Percentiles rank a stretch among this genome's conserved stretches.
phyloP scores from a whole-genome alignment of 2,888 invertebrate genomes.

The Luffia ferchaultella region DNA sequence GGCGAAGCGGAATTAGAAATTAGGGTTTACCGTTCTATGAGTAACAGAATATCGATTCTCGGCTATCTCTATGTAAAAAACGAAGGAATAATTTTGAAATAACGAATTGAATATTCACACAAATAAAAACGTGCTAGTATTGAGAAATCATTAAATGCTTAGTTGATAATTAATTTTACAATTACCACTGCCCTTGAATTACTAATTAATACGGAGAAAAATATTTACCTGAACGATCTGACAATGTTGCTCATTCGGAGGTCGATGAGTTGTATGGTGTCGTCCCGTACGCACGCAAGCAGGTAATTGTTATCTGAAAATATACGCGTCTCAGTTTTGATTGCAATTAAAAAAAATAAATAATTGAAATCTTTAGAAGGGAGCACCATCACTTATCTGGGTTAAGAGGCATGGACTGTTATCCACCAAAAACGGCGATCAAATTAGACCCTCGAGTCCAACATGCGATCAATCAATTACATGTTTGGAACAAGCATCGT shows the following conservation, averaged over 20 bases:
- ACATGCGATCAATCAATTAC: not conserved
- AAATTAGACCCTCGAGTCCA: not conserved
- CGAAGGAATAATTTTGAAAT: too few species aligned
- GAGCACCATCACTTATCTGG: not conserved
- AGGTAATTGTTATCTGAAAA: conserved; percentile 87
- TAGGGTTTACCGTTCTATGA: too few species aligned
- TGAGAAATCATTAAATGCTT: too few species aligned
- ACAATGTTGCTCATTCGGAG: conserved; percentile 93
- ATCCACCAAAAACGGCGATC: not conserved
- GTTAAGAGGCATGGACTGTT: not conserved
- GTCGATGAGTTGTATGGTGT: conserved; percentile 93
- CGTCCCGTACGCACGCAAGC: conserved; percentile 93
- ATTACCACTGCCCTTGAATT: too few species aligned
- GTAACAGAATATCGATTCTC: too few species aligned
- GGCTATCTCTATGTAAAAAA: too few species aligned
- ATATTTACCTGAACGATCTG: conserved; percentile 87
- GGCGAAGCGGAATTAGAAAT: too few species aligned
- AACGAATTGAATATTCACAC: too few species aligned
- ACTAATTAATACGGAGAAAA: too few species aligned
- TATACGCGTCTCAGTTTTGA: not conserved
- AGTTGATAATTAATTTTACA: too few species aligned
- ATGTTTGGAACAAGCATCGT: not conserved
- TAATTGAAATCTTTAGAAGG: not conserved
- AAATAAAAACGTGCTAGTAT: too few species aligned
- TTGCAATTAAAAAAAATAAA: not conserved